Evolutionary conservation across 2,797 vertebrate genomes (phyloP).

Genomic region (Sebastes dallii): DNA sequence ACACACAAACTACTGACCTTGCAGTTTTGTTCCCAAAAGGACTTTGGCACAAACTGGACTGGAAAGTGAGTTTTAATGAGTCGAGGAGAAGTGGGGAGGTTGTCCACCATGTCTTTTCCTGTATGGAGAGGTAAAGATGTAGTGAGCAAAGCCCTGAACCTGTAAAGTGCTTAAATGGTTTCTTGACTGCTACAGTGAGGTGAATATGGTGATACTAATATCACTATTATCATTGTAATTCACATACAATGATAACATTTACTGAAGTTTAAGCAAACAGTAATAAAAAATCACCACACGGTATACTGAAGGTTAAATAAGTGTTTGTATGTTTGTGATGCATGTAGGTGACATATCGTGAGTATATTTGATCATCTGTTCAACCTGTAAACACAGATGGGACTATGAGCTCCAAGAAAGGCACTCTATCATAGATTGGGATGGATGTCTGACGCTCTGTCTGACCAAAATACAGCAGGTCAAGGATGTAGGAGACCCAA

Average conservation of each 20-base stretch:
- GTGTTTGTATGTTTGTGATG: background rate
- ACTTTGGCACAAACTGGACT: constrained; percentile 70
- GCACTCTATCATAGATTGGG: constrained; percentile 71
- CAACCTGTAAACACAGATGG: constrained; percentile 47
- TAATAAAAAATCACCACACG: background rate
- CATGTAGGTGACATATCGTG: background rate
- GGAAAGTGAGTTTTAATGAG: constrained; percentile 77
- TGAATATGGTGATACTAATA: background rate
- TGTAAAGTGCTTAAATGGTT: background rate
- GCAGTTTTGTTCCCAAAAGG: constrained; percentile 74
- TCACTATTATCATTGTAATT: background rate
- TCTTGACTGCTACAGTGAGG: background rate
- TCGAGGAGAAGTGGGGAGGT: constrained; percentile 57
- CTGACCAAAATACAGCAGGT: constrained; percentile 73
- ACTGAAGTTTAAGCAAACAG: background rate
- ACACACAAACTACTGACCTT: constrained; percentile 45
- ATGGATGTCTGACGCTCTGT: constrained; percentile 56
- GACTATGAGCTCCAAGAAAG: constrained; percentile 62
- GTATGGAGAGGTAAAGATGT: background rate
- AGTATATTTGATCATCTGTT: background rate
- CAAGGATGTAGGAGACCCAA: constrained; percentile 76
- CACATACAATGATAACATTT: background rate
- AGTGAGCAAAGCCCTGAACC: background rate
- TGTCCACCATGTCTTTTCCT: constrained; percentile 56
- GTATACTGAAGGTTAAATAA: background rate